Conservation (phyloP, 2,797 vertebrate genomes). For the Thaleichthys pacificus region DNA sequence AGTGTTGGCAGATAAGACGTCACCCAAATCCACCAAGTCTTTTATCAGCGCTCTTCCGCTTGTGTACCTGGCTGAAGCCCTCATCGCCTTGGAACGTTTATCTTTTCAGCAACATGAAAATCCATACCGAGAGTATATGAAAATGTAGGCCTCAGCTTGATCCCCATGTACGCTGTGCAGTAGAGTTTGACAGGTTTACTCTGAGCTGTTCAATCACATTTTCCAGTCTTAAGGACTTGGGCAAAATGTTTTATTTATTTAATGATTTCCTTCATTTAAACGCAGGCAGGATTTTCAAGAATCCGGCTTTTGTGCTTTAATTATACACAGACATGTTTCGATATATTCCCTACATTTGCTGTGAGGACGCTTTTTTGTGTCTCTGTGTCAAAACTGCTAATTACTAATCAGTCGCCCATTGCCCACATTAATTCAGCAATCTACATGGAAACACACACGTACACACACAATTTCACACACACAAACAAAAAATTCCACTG, state of each 20-base stretch:
- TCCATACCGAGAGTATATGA: constrained; percentile 36
- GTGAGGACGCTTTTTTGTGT: too few relatives aligned
- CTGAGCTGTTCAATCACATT: neutral
- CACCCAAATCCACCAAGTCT: constrained; percentile 42
- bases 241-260: neutral
- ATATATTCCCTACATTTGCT: too few relatives aligned
- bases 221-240: neutral
- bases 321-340: too few relatives aligned
- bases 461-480: constrained; percentile 24
- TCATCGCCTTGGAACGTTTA: constrained; percentile 32
- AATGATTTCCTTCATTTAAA: constrained; percentile 11
- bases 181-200: constrained; percentile 21
- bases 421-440: constrained; percentile 49
- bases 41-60: constrained; percentile 44
- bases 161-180: neutral
- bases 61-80: constrained; percentile 37
- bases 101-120: constrained; percentile 39
- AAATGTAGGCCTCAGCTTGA: constrained; percentile 38
- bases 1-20: constrained; percentile 38
- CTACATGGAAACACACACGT: constrained; percentile 26
- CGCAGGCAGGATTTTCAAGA: neutral
- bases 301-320: too few relatives aligned
- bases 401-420: constrained; percentile 44
- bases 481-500: constrained; percentile 6
- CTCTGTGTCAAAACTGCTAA: too few relatives aligned